Base-by-base conservation (phyloP, 2,113 vertebrate genomes). In the Cynoglossus semilaevis region DNA sequence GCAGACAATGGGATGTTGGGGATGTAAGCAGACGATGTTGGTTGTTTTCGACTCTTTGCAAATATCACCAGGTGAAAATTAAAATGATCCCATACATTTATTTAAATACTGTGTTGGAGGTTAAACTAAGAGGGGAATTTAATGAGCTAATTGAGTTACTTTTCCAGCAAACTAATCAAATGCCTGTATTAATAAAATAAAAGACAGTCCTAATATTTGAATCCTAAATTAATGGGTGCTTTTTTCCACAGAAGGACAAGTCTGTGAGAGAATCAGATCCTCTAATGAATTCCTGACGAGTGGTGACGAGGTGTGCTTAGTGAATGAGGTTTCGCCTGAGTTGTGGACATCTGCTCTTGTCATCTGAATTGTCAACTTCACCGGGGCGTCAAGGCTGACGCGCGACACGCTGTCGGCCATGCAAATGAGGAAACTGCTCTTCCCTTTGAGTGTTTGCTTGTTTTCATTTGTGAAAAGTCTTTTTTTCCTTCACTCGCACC, bases 351-450 rank as follows among this genome's bases (percentile, higher is more conserved):
- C 44, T 70, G 12, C 22, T 59, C 76, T 43, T 53, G 63, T 72
- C 78, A 55, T 41, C 63, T 52, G 63, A 8, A 15, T 2, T 22
- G 65, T 52, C 58, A 51, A 67, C 54, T 16, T 74, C 62, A 8
- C 5, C 2, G 37, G 48, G 51, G 15, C 36, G 55, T 41, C 15
- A 34, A 64, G 43, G 55, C 70, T 50, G 52, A 72, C 55, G 16
- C 37, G 46, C 46, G 16, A 38, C 44, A 44, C 10, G 2, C 67
- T 42, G 42, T 65, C 38, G 1, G 34, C 47, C 76, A 76, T 77
- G 57, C 76, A 70, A 80, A 80, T 62, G 40, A 5, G 9, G 52
- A 77, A 77, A 77, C 66, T 59, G 63, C 60, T 69, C 58, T 70
- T 73, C 62, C 41, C 6, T 66, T 71, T 72, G 63, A 67, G 69